Base-by-base conservation (phyloP, 2,113 vertebrate species). In the Alexandromys fortis region DNA sequence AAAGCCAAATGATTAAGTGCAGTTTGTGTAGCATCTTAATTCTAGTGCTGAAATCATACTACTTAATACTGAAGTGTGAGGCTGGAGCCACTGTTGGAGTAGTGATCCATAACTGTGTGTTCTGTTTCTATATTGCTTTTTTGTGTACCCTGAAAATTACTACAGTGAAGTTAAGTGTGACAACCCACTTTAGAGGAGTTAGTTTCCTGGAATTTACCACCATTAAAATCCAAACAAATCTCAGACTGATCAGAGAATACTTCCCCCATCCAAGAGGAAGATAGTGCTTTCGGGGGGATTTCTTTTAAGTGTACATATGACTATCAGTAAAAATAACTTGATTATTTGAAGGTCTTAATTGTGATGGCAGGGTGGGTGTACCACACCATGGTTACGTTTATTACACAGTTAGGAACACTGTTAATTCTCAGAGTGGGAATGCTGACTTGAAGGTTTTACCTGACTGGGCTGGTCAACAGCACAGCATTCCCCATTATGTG, bases 181-280 rank as follows among this genome's bases (percentile, higher is more conserved):
- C 5, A 95, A n/a, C 26, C 30, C 5, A 89, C 22, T 91, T 67
- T 63, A 95, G 52, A n/a, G 94, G 45, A 94, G 63, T 72, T 87
- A 28, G 77, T 83, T 94, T 92, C 33, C 73, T 95, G 52, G 52
- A 91, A 90, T 87, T 91, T 96, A 94, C 89, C 67, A 92, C 9
- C 70, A 42, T 70, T 94, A 90, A 95, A 96, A 93, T 93, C 16
- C 73, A 58, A 97, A 95, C 38, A 89, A 6, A 94, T 92, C 89
- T 76, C 7, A 83, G 70, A 83, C 26, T 87, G 55, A 96, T 73
- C 6, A 7, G 91, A 21, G 22, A 92, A 38, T 93, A 72, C 26
- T 85, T 95, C 78, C 7, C 35, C n/a, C 47, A 79, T 92, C 92
- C 68, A 96, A 95, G 72, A 89, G 55, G 87, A 97, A 89, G 12